A percentile compares a stretch with the other conserved stretches of the same genome.
Evolutionary conservation across 1,140 invertebrate species (phyloP).

Genomic region (Popillia japonica): DNA sequence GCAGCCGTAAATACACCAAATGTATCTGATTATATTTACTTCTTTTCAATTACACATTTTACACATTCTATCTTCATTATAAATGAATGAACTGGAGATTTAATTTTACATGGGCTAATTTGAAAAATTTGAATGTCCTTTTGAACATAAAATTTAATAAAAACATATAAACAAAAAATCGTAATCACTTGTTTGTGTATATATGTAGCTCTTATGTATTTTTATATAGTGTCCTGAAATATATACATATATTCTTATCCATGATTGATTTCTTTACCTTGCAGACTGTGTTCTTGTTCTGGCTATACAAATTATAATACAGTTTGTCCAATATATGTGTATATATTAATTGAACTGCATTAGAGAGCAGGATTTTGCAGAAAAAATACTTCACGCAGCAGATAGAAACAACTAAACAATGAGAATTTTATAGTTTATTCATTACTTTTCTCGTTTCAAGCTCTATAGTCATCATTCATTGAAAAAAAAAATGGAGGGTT

Average conservation of each 20-base stretch:
- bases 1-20: constrained; percentile 7
- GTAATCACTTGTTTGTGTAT: background rate
- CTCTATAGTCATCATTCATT: no score
- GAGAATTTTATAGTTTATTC: no score
- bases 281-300: no score
- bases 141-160: constrained; percentile 5
- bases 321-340: background rate
- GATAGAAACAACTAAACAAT: no score
- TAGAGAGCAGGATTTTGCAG: no score
- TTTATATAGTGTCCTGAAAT: background rate
- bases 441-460: no score
- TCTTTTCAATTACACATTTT: constrained; percentile 37
- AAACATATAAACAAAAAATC: constrained; percentile 24
- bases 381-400: no score
- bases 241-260: background rate
- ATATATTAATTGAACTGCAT: background rate
- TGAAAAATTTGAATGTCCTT: constrained; percentile 24
- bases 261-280: background rate
- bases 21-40: constrained; percentile 30
- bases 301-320: no score
- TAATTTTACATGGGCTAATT: constrained; percentile 31
- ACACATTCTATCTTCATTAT: constrained; percentile 29
- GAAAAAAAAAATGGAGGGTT: no score
- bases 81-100: constrained; percentile 25
- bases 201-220: background rate